Base-by-base conservation (phyloP, 92 coral and sea anemone species). In the Heteractis magnifica region DNA sequence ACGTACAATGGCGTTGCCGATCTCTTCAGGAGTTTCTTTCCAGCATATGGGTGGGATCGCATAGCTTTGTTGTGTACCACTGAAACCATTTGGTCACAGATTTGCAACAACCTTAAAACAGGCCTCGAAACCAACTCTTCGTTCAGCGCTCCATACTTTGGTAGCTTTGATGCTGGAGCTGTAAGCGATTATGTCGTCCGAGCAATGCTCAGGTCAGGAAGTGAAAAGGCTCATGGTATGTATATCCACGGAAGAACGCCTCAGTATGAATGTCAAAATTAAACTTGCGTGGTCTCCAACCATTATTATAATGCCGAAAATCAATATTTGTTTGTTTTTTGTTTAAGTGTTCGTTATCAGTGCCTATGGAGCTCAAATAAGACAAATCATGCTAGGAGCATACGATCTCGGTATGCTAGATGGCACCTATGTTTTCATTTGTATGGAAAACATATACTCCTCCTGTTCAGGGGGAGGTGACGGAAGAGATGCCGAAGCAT, bases 381-480 rank as follows among this genome's bases (percentile, higher is more conserved):
- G 97, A 81, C 20, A 68, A 48, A 77, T 87, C 53, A 58, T 93
- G 89, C 80, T 93, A 10, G 84, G 80, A 70, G 76, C 92, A 9
- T 12, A 78, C 41, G 97, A 88, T 82, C 90, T 85, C 49, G 97
- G 88, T 16, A 83, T 93, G 89, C 75, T 93, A 60, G 90, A 93
- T 84, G 97, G 97, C 19, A 87, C 85, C 21, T 88, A 88, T 62
- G 92, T 76, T 51, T 79, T 90, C 60, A 19, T 86, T 56, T 1
- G 81, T 51, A 0, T 88, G 48, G 97, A 93, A 62, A 75, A 21
- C 51, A 16, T 86, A 8, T 80, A 21, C 72, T 50, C n/a, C 18
- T 80, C 93, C 13, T 93, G 97, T 76, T 11, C 44, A 18, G 82
- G 52, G n/a, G 77, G 84, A 10, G 48, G 53, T 14, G 97, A 86